phyloP scores from a whole-genome alignment of 1,140 invertebrate species.

The Cydia fagiglandana region DNA sequence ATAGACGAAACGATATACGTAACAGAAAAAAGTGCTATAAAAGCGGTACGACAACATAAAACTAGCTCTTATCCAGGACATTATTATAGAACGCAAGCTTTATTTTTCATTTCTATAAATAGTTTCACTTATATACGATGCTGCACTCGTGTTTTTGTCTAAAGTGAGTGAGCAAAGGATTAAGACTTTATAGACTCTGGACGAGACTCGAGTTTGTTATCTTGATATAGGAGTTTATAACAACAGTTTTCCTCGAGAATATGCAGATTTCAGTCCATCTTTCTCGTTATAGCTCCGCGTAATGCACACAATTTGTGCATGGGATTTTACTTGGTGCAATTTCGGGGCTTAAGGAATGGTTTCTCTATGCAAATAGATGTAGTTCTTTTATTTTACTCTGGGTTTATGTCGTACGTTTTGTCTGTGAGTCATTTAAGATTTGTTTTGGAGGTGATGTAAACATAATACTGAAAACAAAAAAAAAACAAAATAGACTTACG shows the following conservation, averaged over 20 bases:
- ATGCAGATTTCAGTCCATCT: conserved; percentile 16
- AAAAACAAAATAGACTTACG: too few species aligned
- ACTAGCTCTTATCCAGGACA: too few species aligned
- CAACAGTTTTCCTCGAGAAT: conserved; percentile 14
- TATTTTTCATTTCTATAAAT: neutral
- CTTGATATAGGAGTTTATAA: conserved; percentile 21
- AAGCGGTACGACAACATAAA: too few species aligned
- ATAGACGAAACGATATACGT: too few species aligned
- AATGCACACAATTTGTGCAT: conserved; percentile 20
- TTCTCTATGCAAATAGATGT: conserved; percentile 15
- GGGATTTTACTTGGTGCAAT: conserved; percentile 16
- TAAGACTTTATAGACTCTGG: neutral
- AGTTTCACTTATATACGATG: neutral
- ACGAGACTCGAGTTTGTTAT: neutral
- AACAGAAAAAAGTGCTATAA: too few species aligned
- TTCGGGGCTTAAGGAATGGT: conserved; percentile 5
- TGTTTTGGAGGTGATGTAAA: neutral
- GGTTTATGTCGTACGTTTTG: neutral
- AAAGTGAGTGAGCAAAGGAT: conserved; percentile 10
- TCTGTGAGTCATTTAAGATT: neutral
- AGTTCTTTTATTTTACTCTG: conserved; percentile 4
- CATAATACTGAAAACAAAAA: neutral
- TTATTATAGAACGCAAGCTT: neutral
- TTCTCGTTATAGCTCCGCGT: conserved; percentile 6
- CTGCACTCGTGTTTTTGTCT: neutral